Conservation (phyloP, 2,888 invertebrate genomes). For the Euplagia quadripunctaria region DNA sequence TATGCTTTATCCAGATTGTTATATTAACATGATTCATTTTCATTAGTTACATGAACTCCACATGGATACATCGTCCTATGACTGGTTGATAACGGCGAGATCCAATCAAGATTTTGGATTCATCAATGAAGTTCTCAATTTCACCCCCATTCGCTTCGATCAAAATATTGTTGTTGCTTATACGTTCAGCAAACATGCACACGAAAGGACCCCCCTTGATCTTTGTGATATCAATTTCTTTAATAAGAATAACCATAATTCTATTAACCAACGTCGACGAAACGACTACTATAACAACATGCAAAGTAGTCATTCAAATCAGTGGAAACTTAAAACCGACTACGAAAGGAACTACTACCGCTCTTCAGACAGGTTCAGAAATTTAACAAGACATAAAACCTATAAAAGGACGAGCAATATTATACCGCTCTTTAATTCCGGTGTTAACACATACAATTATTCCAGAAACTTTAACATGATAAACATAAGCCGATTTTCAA, state of each 20-base stretch:
- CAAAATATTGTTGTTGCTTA: constrained; percentile 74
- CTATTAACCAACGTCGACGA: constrained; percentile 11
- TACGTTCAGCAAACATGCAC: constrained; percentile 44
- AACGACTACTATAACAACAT: constrained; percentile 16
- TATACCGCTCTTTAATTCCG: constrained; percentile 66
- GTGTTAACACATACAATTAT: constrained; percentile 66
- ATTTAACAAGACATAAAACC: constrained; percentile 64
- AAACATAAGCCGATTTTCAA: constrained; percentile 67
- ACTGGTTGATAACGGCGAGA: constrained; percentile 73
- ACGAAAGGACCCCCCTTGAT: constrained; percentile 29
- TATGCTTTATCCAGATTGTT: background rate
- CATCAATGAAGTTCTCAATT: constrained; percentile 71
- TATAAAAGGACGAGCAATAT: constrained; percentile 59
- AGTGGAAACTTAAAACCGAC: constrained; percentile 49
- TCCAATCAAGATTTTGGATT: constrained; percentile 64
- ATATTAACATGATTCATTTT: constrained; percentile 31
- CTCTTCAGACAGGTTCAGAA: constrained; percentile 67
- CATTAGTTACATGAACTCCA: constrained; percentile 68
- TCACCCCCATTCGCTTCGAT: constrained; percentile 74
- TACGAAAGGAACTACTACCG: constrained; percentile 71
- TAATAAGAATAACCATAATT: constrained; percentile 53
- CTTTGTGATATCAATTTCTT: constrained; percentile 71
- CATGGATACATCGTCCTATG: constrained; percentile 73
- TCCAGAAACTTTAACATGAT: constrained; percentile 68
- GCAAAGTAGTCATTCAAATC: constrained; percentile 7